These are phyloP conservation scores for Centropus bengalensis DNA, from an alignment of 2,113 vertebrate genomes.

Conservation along the genomic window DNA sequence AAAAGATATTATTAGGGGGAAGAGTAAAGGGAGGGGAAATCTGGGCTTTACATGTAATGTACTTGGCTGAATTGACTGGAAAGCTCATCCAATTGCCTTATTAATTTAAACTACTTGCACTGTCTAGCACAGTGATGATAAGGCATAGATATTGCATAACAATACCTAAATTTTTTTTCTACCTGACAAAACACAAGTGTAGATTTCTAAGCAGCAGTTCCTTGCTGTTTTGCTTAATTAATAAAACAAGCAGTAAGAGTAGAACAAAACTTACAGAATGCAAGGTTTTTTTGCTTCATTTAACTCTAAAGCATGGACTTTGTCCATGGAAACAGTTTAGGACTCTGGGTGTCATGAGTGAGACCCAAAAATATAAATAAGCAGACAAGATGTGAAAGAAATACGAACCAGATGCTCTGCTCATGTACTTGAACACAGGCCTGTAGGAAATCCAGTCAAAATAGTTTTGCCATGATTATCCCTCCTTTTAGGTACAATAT, in stretches of 20 bases:
- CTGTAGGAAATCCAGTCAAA: background rate
- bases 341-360: background rate
- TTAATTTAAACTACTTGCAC: background rate
- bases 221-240: background rate
- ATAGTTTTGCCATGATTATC: background rate
- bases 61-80: background rate
- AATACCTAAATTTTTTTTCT: background rate
- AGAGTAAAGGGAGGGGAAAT: background rate
- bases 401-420: background rate
- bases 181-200: background rate
- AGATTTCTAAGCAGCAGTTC: background rate
- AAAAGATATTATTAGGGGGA: background rate
- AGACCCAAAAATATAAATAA: background rate
- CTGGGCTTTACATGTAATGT: background rate
- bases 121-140: background rate
- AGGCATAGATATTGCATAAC: background rate
- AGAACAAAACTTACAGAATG: background rate
- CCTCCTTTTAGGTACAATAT: background rate
- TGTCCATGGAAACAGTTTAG: background rate
- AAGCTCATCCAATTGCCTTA: background rate
- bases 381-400: background rate
- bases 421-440: background rate
- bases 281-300: background rate
- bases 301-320: background rate
- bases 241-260: background rate